Evolutionary conservation across 2,113 vertebrate species (phyloP).

Genomic region (Phaetusa simplex): DNA sequence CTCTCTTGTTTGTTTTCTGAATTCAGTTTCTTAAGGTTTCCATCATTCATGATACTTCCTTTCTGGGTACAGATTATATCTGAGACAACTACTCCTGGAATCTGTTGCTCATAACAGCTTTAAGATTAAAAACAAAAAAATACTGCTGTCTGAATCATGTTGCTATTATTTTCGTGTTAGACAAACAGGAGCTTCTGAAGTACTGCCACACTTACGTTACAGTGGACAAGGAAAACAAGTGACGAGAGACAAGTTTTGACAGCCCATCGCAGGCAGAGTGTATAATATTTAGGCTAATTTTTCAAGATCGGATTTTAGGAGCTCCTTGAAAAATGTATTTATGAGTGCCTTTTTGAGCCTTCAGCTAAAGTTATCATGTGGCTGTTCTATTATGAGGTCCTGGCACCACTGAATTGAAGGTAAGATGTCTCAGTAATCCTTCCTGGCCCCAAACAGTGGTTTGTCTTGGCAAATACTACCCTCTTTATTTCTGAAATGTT

Average conservation of each 20-base stretch:
- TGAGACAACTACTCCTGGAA: neutral
- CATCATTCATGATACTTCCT: neutral
- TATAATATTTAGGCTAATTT: neutral
- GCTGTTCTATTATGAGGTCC: neutral
- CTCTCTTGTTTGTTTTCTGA: slow-evolving; percentile 6
- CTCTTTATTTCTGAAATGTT: neutral
- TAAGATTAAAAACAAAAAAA: neutral
- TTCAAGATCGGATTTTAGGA: neutral
- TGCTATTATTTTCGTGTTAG: neutral
- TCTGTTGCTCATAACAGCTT: slow-evolving; percentile 24
- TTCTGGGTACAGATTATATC: slow-evolving; percentile 20
- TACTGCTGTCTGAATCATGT: neutral
- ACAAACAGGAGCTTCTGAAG: slow-evolving; percentile 11
- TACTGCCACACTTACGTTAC: neutral
- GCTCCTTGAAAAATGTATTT: neutral
- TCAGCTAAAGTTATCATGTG: neutral
- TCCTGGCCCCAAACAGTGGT: neutral
- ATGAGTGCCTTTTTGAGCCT: neutral
- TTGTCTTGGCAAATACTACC: neutral
- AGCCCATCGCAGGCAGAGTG: neutral
- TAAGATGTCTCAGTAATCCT: neutral
- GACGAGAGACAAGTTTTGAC: neutral
- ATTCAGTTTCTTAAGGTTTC: neutral
- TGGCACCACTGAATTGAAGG: neutral
- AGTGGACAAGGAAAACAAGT: neutral